Percentiles rank a stretch among this genome's conserved stretches.
Evolutionary conservation across 2,797 vertebrate genomes (phyloP).

Genomic region (Platyrinchus mystaceus): DNA sequence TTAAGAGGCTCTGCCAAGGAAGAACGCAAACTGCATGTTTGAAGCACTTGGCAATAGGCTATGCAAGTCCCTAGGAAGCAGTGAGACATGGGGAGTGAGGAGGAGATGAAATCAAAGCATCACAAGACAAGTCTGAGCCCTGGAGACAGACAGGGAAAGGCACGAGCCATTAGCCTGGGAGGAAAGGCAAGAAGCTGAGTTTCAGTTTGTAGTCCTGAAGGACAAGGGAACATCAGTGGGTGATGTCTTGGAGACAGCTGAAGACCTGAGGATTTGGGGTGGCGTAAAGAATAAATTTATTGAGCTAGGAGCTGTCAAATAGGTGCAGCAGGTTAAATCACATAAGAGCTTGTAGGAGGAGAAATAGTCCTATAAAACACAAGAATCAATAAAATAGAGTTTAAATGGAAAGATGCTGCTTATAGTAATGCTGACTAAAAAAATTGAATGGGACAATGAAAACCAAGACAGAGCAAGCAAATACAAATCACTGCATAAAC

Average conservation of each 20-base stretch:
- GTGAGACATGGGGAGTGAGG: not conserved
- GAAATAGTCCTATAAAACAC: not conserved
- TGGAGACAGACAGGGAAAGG: not conserved
- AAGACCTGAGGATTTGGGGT: not conserved
- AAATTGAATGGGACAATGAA: not conserved
- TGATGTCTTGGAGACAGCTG: not conserved
- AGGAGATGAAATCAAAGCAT: not conserved
- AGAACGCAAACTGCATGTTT: not conserved
- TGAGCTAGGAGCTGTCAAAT: not conserved
- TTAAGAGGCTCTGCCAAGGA: slow-evolving; percentile 21
- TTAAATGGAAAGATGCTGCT: not conserved
- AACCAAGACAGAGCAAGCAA: not conserved
- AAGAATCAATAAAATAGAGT: not conserved
- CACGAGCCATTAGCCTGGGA: not conserved
- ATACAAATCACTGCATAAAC: not conserved
- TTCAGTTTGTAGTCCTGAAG: not conserved
- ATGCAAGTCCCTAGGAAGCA: not conserved
- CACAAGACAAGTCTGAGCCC: not conserved
- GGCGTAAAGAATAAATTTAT: not conserved
- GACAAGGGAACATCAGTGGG: not conserved
- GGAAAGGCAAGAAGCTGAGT: not conserved
- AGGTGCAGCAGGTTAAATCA: not conserved
- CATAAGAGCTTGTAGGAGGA: not conserved
- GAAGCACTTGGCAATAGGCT: not conserved
- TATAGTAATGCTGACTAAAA: not conserved